Conservation (phyloP, 2,797 vertebrate species). For the Sebastes kiyomatsui region DNA sequence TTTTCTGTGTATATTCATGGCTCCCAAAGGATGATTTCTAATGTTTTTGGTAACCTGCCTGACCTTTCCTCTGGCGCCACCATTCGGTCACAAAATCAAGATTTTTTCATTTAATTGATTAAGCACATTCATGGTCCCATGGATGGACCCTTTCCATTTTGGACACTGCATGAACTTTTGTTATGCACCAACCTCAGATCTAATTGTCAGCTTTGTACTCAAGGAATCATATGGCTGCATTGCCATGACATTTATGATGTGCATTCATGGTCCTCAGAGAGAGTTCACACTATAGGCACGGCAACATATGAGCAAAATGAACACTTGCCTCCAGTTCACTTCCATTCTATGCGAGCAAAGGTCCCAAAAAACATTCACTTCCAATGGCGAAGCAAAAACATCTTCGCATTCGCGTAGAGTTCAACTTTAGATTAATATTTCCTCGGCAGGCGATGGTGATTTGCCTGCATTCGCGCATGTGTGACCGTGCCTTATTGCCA, state of each 20-base stretch:
- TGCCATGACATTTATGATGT: background rate
- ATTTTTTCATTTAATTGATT: background rate
- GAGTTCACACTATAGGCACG: too few relatives aligned
- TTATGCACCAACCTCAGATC: background rate
- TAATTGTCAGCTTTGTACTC: background rate
- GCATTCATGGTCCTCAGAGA: background rate
- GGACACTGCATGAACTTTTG: background rate
- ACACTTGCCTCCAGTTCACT: too few relatives aligned
- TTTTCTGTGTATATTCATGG: background rate
- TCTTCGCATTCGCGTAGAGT: too few relatives aligned
- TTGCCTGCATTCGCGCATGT: background rate
- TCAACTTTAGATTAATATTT: too few relatives aligned
- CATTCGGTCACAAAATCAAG: background rate
- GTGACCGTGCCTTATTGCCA: background rate
- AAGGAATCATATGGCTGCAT: background rate
- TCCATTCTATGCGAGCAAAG: too few relatives aligned
- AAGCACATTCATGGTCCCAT: background rate
- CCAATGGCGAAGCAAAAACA: too few relatives aligned
- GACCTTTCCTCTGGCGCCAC: background rate
- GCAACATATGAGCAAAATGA: too few relatives aligned
- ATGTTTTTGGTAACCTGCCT: background rate
- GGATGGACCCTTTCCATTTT: background rate
- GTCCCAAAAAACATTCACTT: too few relatives aligned
- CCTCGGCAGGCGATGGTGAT: too few relatives aligned
- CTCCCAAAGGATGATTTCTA: background rate